Evolutionary conservation across 1,140 invertebrate species (phyloP), one percentile per base, ranked within the genome.

Genomic region (Procambarus clarkii): DNA sequence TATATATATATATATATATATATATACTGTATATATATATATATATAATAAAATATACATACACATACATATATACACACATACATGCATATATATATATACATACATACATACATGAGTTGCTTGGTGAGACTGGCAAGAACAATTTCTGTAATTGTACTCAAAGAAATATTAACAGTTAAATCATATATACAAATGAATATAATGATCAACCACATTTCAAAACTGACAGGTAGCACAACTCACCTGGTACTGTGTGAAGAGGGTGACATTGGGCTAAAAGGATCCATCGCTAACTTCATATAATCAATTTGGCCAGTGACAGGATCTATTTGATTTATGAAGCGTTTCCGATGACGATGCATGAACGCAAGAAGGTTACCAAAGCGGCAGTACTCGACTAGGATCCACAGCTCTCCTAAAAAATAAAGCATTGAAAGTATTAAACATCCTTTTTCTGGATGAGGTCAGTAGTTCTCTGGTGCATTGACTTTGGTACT

Each of bases 321-420:
- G 8, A 71, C 21, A n/a, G 93, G 92, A 90, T 93, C 74, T 11
- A 93, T 90, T 64, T 93, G 93, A 78, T 93, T 92, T n/a, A 93
- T 91, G 69, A 94, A 94, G 15, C 82, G 92, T 54, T 94, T 92
- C 34, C 95, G 87, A 91, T 94, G 93, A n/a, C 93, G 91, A 7
- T 94, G 92, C 15, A 95, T 93, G 91, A 94, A 95, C 80, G 94
- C 94, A 21, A 94, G 88, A 0, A 95, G 92, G 92, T 95, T 95
- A 15, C 95, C 95, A 84, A 94, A 94, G 11, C 93, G 93, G 93
- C 95, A 95, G 92, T 94, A 95, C 78, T 95, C 95, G 87, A 95
- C 95, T n/a, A 95, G 93, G 0, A 95, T 93, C 88, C 94, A 93
- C 21, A 95, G 80, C 83, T 94, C 94, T 21, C 93, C 94, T 94